Conservation (phyloP, 2,888 invertebrate genomes). For the Oxycera nigricornis region DNA sequence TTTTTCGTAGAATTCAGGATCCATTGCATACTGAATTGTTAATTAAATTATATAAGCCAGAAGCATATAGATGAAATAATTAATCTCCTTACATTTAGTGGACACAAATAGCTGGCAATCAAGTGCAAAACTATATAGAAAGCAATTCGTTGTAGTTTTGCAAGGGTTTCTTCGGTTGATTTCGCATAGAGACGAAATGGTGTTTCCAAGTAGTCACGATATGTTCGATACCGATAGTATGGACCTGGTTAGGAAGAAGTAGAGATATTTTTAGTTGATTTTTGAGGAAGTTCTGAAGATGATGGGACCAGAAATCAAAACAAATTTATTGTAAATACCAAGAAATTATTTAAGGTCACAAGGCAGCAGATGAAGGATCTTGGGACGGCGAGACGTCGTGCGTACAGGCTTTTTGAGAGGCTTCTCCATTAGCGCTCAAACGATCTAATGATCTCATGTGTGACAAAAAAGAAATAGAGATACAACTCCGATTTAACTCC, state of each 20-base stretch:
- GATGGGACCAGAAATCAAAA: too few relatives aligned
- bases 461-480: too few relatives aligned
- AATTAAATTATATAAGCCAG: slow-evolving; percentile 14
- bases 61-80: background rate
- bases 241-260: slow-evolving; percentile 73
- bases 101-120: slow-evolving; percentile 72
- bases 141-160: slow-evolving; percentile 73
- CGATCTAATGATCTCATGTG: too few relatives aligned
- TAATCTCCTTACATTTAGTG: slow-evolving; percentile 79
- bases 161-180: slow-evolving; percentile 67
- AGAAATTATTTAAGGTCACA: too few relatives aligned
- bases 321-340: too few relatives aligned
- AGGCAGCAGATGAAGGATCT: too few relatives aligned
- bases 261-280: background rate
- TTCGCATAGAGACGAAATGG: slow-evolving; percentile 73
- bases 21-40: slow-evolving; percentile 78
- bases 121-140: slow-evolving; percentile 73
- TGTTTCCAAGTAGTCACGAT: slow-evolving; percentile 76
- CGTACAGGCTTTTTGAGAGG: too few relatives aligned
- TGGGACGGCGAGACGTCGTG: too few relatives aligned
- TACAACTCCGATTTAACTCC: too few relatives aligned
- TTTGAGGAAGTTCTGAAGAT: too few relatives aligned
- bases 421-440: too few relatives aligned
- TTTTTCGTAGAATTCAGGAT: slow-evolving; percentile 75
- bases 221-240: slow-evolving; percentile 89